A percentile compares a stretch with the other conserved stretches of the same genome.
phyloP scores from a whole-genome alignment of 1,140 invertebrate genomes.

The Ips typographus region DNA sequence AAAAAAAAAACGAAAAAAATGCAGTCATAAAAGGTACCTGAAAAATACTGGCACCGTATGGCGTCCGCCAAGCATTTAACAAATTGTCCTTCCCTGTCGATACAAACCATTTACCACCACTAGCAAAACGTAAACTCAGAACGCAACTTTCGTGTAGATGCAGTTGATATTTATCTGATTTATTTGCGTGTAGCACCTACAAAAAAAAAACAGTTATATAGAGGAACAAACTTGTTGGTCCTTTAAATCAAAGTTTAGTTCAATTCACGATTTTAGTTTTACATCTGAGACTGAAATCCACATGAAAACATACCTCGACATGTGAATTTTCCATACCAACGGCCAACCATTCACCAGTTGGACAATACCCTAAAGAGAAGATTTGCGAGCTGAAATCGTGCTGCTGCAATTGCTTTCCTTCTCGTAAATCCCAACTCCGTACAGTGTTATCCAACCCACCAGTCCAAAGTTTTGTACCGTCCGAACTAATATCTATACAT shows the following conservation, averaged over 20 bases:
- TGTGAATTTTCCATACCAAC: constrained; percentile 99
- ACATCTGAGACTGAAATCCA: too few species aligned
- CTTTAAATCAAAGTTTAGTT: background rate
- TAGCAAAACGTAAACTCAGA: constrained; percentile 93
- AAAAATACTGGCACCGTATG: constrained; percentile 98
- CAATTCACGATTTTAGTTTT: background rate
- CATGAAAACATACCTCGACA: constrained; percentile 66
- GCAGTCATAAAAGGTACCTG: constrained; percentile 66
- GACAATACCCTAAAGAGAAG: constrained; percentile 95
- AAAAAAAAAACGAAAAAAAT: constrained; percentile 7
- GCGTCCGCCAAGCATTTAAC: constrained; percentile 97
- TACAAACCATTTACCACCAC: constrained; percentile 98
- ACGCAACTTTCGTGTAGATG: constrained; percentile 98
- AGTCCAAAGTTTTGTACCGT: constrained; percentile 95
- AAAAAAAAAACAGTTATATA: constrained; percentile 6
- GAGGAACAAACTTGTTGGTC: background rate
- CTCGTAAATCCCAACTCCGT: constrained; percentile 87
- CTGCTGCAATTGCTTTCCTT: constrained; percentile 84
- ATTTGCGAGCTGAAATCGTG: constrained; percentile 90
- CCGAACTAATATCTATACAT: constrained; percentile 94
- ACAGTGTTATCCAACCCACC: constrained; percentile 94
- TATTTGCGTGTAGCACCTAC: constrained; percentile 82
- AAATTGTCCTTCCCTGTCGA: constrained; percentile 99
- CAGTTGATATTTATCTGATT: constrained; percentile 97
- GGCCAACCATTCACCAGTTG: constrained; percentile 96